phyloP scores from a whole-genome alignment of 2,888 invertebrate genomes.

The Amphipoea oculea region DNA sequence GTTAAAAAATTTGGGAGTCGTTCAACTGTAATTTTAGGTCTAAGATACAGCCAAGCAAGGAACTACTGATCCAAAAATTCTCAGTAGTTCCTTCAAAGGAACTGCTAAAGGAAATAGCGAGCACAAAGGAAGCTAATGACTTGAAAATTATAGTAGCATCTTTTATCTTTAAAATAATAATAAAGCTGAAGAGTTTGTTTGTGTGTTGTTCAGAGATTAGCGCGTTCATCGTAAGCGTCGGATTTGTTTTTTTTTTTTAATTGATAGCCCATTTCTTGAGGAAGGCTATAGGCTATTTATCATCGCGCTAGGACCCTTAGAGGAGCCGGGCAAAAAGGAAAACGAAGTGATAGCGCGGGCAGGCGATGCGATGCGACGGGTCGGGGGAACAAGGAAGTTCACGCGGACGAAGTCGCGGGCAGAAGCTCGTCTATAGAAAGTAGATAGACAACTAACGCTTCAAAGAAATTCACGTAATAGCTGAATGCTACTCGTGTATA shows the following conservation, averaged over 20 bases:
- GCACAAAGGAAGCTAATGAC: too few species aligned
- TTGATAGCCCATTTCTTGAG: neutral
- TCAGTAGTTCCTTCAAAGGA: too few species aligned
- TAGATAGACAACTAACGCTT: conserved; percentile 12
- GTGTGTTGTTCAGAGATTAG: too few species aligned
- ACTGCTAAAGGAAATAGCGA: too few species aligned
- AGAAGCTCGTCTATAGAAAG: neutral
- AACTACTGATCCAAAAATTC: too few species aligned
- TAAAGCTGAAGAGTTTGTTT: neutral
- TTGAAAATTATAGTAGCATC: neutral
- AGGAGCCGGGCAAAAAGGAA: neutral
- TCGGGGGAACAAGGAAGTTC: neutral
- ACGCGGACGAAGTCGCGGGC: neutral
- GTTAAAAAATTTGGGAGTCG: conserved; percentile 22
- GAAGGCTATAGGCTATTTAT: neutral
- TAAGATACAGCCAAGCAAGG: conserved; percentile 1
- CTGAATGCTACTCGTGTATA: conserved; percentile 17
- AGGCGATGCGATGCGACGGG: too few species aligned
- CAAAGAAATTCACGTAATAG: conserved; percentile 39
- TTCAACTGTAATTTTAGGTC: conserved; percentile 3
- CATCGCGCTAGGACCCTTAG: neutral
- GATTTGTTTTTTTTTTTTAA: neutral
- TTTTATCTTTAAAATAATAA: neutral
- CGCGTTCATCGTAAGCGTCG: neutral
- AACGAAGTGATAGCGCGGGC: neutral